phyloP scores from a whole-genome alignment of 2,888 invertebrate genomes.

The Mamestra brassicae region DNA sequence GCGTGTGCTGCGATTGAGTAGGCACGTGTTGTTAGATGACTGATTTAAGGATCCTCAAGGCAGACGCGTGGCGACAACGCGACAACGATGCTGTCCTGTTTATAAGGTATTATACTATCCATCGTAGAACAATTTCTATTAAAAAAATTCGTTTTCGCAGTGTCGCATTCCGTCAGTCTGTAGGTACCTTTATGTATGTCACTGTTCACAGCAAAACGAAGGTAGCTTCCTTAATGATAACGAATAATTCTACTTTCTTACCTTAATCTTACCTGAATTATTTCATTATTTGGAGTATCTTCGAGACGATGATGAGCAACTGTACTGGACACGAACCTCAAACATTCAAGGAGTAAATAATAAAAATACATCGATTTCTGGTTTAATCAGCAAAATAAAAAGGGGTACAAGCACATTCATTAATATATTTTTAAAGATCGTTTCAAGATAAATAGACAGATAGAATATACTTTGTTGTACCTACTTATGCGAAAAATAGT shows the following conservation, averaged over 20 bases:
- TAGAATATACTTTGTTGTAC: too few relatives aligned
- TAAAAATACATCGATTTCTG: constrained; percentile 4
- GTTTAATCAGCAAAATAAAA: constrained; percentile 23
- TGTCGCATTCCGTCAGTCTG: not conserved
- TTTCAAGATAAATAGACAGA: not conserved
- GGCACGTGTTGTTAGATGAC: constrained; percentile 6
- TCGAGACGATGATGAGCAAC: not conserved
- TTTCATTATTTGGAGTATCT: constrained; percentile 2
- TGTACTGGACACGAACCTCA: constrained; percentile 18
- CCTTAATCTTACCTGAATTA: constrained; percentile 31
- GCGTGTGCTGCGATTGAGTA: constrained; percentile 6
- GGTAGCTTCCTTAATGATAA: constrained; percentile 36
- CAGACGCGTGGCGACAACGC: not conserved
- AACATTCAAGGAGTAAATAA: constrained; percentile 17
- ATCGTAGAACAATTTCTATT: not conserved
- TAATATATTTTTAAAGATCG: not conserved
- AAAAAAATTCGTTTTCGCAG: not conserved
- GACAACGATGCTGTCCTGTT: not conserved
- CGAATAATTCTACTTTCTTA: constrained; percentile 21
- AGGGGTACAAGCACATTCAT: constrained; percentile 10
- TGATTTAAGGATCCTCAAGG: constrained; percentile 5
- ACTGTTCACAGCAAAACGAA: constrained; percentile 43
- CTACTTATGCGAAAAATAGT: too few relatives aligned
- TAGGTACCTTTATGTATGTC: not conserved
- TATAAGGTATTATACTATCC: too few relatives aligned